phyloP scores from a whole-genome alignment of 2,113 vertebrate species.

The Lichenostomus cassidix region DNA sequence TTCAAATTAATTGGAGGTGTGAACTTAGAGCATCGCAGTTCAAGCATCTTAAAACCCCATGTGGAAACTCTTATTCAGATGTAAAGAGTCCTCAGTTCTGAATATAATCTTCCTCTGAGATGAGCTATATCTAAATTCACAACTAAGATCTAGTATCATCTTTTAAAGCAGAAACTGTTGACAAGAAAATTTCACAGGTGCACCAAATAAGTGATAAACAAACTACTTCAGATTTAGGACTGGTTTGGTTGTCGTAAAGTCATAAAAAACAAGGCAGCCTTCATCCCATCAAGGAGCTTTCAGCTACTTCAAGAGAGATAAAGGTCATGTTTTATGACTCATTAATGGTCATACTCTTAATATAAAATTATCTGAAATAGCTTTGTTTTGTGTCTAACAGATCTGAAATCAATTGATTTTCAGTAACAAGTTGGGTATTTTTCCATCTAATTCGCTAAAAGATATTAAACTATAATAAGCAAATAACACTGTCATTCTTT shows the following conservation, averaged over 20 bases:
- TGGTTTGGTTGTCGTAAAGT: slow-evolving; percentile 15
- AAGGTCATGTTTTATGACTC: slow-evolving; percentile 4
- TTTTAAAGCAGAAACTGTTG: slow-evolving; percentile 58
- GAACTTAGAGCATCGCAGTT: slow-evolving; percentile 49
- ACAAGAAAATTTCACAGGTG: slow-evolving; percentile 67
- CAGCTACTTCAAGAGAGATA: background rate
- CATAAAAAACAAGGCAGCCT: background rate
- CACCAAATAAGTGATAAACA: slow-evolving; percentile 62
- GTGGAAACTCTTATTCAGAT: slow-evolving; percentile 66
- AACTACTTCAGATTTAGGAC: slow-evolving; percentile 67
- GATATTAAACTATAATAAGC: background rate
- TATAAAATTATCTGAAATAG: background rate
- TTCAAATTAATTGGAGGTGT: slow-evolving; percentile 69
- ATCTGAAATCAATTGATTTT: background rate
- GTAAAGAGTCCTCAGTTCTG: slow-evolving; percentile 62
- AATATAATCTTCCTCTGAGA: slow-evolving; percentile 48
- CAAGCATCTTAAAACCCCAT: slow-evolving; percentile 57
- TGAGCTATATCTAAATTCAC: slow-evolving; percentile 62
- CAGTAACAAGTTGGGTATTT: background rate
- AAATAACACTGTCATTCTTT: background rate
- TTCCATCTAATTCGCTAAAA: background rate
- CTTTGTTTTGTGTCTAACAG: background rate
- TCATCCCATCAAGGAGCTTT: slow-evolving; percentile 21
- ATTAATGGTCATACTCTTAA: background rate
- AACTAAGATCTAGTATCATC: slow-evolving; percentile 38